These are phyloP conservation scores for Cyanocitta stelleri DNA, from an alignment of 2,113 vertebrate genomes.

Conservation along the genomic window DNA sequence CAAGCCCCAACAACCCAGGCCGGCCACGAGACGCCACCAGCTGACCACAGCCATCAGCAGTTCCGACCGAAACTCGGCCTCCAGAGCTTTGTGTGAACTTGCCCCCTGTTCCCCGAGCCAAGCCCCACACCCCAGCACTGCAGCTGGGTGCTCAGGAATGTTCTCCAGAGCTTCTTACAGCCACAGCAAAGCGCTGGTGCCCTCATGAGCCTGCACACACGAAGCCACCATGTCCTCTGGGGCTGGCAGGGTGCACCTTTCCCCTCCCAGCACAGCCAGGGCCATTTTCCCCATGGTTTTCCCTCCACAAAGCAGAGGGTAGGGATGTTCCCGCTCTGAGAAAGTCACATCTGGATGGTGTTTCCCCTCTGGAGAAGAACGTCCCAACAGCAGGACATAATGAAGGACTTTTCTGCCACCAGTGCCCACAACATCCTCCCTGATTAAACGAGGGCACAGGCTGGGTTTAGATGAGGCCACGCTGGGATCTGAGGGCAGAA, in stretches of 20 bases:
- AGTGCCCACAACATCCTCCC: fast-evolving
- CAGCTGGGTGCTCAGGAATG: background rate
- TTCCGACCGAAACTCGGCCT: constrained; percentile 19
- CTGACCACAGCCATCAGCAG: constrained; percentile 43
- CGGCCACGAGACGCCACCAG: background rate
- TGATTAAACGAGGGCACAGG: background rate
- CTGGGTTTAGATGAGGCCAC: background rate
- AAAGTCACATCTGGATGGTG: background rate
- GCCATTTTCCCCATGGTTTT: background rate
- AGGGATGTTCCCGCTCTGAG: background rate
- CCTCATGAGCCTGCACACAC: background rate
- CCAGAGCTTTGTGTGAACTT: constrained; percentile 37
- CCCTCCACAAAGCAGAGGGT: background rate
- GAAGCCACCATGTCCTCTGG: background rate
- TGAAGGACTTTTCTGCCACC: background rate
- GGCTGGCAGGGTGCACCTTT: background rate
- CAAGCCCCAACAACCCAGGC: constrained; percentile 14
- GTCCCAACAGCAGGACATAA: background rate
- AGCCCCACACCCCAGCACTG: background rate
- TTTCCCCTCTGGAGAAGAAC: background rate
- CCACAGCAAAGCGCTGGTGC: constrained; percentile 43
- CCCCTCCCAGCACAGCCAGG: background rate
- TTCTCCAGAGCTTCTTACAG: background rate
- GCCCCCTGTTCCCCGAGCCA: background rate
- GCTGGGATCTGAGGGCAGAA: background rate